phyloP scores from a whole-genome alignment of 2,113 vertebrate species.

The Oophaga pumilio region DNA sequence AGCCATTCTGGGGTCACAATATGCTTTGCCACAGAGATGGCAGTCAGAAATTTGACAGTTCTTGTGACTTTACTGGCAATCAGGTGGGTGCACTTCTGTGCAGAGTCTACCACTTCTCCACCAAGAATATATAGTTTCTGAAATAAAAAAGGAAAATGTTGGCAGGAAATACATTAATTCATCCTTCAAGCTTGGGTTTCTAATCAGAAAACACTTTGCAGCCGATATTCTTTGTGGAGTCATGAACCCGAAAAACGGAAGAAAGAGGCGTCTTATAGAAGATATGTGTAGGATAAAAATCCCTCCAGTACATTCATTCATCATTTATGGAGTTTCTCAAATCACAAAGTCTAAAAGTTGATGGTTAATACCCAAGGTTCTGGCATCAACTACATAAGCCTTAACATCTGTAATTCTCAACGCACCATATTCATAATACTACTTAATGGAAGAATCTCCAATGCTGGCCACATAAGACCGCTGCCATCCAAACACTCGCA shows the following conservation, averaged over 20 bases:
- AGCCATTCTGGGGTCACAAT: constrained; percentile 93
- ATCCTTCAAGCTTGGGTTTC: neutral
- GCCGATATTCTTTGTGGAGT: neutral
- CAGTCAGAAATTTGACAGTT: constrained; percentile 94
- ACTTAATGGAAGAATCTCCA: no score
- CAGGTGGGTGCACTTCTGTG: constrained; percentile 90
- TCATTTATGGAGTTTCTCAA: no score
- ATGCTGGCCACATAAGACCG: no score
- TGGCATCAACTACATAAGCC: no score
- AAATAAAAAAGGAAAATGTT: constrained; percentile 34
- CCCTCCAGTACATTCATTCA: no score
- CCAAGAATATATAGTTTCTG: constrained; percentile 92
- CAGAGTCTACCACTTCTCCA: constrained; percentile 86
- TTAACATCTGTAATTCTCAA: no score
- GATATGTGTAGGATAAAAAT: no score
- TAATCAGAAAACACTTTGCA: neutral
- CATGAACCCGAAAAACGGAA: neutral
- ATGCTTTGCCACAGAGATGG: constrained; percentile 92
- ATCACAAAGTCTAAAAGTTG: no score
- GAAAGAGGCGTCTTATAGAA: no score
- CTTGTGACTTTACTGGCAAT: constrained; percentile 91
- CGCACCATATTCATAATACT: no score
- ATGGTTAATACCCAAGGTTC: no score
- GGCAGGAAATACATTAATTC: neutral
- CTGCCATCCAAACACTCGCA: no score